Base-by-base conservation (phyloP, 2,113 vertebrate genomes). In the Hydrolagus affinis region DNA sequence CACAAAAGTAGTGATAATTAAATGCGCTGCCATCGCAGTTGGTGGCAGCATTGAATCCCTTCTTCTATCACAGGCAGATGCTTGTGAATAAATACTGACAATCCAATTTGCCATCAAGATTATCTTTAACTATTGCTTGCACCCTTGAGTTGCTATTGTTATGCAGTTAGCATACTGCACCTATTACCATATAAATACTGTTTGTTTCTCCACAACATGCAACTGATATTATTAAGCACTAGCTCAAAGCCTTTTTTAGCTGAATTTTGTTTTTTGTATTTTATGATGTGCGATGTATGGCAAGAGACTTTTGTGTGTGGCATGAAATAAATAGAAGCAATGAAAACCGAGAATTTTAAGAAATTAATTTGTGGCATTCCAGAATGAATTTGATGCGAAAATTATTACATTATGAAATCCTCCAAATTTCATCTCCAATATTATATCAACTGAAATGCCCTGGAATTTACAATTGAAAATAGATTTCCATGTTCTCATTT, bases 41-140 rank as follows among this genome's bases (percentile, higher is more conserved):
- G 78, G 66, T 66, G 60, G 19, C 78, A 32, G 78, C 21, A 83
- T 66, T 83, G 25, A 83, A 64, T 66, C 60, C 66, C 15, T 68
- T 17, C 62, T 76, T 76, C 74, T 21, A 21, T 32, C 78, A 83
- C 17, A 83, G 78, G 78, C 78, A 83, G 62, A 66, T 83, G 78
- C 78, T 83, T 66, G 78, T 66, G 60, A 83, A 83, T 83, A 83
- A 83, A 83, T 83, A 66, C 78, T 19, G 62, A 28, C 78, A 83
- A 66, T 30, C 62, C 62, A 30, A 32, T 83, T 11, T 83, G 17
- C 62, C 78, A 83, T 83, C 17, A 83, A 17, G 62, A 83, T 83
- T 32, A 83, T 60, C 62, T 32, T 66, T 66, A 83, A 83, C 62
- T 66, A 68, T 17, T 32, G 32, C 62, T 0, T 83, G 19, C 21